A percentile compares a stretch with the other conserved stretches of the same genome.
Conservation (phyloP, 2,113 vertebrate species). For the Regulus satrapa region DNA sequence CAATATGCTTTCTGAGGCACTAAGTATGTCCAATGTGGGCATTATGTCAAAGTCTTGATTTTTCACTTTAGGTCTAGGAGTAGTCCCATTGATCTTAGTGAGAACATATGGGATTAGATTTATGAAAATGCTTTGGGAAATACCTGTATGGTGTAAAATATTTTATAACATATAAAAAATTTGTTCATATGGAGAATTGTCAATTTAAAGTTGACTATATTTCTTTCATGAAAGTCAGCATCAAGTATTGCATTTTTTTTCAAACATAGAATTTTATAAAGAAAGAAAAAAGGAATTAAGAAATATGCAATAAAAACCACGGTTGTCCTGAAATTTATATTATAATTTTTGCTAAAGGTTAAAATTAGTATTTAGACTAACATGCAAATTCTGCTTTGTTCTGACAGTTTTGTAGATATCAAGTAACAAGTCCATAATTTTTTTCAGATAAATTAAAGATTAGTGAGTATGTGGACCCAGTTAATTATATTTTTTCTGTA, state of each 20-base stretch:
- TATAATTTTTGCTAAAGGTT: not conserved
- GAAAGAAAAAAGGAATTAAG: not conserved
- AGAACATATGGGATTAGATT: not conserved
- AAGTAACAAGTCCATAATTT: not conserved
- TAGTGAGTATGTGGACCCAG: not conserved
- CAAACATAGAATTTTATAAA: not conserved
- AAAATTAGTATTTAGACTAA: not conserved
- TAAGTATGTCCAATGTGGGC: not conserved
- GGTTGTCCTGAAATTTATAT: not conserved
- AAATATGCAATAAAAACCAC: not conserved
- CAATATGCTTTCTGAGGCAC: fast-evolving
- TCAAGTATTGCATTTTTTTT: not conserved
- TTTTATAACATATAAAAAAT: not conserved
- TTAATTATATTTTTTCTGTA: not conserved
- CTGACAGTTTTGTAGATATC: not conserved
- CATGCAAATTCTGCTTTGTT: not conserved
- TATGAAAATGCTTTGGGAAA: not conserved
- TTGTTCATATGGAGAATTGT: not conserved
- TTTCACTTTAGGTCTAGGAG: not conserved
- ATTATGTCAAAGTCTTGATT: not conserved
- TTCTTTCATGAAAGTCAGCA: not conserved
- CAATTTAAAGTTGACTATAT: not conserved
- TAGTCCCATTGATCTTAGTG: not conserved
- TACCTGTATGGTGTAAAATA: not conserved
- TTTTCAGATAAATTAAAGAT: not conserved